These are phyloP conservation scores for Oryctolagus cuniculus DNA, from an alignment of 2,113 vertebrate species.

Conservation along the genomic window mOryCun1.1 NC_091453.1:40278501-40279000, in stretches of 20 bases:
- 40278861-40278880: constrained; percentile 15
- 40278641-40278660: constrained; percentile 43
- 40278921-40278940: not conserved
- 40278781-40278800: not conserved
- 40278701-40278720: constrained; percentile 58
- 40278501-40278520: constrained; percentile 45
- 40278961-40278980: not conserved
- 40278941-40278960: constrained; percentile 8
- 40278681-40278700: constrained; percentile 45
- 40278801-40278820: constrained; percentile 36
- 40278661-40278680: constrained; percentile 2
- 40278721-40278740: constrained; percentile 1
- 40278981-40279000: constrained; percentile 5
- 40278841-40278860: constrained; percentile 47
- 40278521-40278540: constrained; percentile 64
- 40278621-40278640: constrained; percentile 25
- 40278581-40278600: not conserved
- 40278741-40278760: not conserved
- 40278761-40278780: constrained; percentile 29
- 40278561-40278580: constrained; percentile 54
- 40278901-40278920: not conserved
- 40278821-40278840: constrained; percentile 32
- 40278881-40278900: constrained; percentile 4
- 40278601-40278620: constrained; percentile 54
- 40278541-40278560: constrained; percentile 20